Percentiles rank a stretch among this genome's conserved stretches.
Conservation (phyloP, 2,888 invertebrate species). For the Drosophila subquinaria region DNA sequence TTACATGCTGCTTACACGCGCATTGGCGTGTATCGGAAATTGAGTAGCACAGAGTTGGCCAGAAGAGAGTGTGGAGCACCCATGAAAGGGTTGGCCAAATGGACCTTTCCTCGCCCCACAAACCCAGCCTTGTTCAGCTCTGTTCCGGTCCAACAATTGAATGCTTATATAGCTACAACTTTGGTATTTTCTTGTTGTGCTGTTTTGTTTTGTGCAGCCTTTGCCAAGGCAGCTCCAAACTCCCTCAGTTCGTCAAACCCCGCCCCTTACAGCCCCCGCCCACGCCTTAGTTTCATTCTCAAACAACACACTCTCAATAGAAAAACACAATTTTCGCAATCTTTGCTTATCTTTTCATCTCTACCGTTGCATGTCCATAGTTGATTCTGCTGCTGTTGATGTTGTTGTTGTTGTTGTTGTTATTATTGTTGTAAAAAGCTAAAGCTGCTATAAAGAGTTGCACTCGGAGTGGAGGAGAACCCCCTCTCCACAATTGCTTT, state of each 20-base stretch:
- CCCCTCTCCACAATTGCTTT: constrained; percentile 34
- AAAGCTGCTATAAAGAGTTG: constrained; percentile 51
- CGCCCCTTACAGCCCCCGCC: too few relatives aligned
- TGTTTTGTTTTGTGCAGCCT: constrained; percentile 24
- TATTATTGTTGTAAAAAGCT: constrained; percentile 41
- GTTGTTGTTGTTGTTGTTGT: constrained; percentile 40
- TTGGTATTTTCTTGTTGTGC: constrained; percentile 38
- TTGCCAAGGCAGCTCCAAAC: constrained; percentile 37
- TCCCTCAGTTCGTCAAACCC: constrained; percentile 2
- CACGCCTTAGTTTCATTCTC: constrained; percentile 5
- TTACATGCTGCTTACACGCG: constrained; percentile 79
- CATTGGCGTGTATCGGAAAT: constrained; percentile 77
- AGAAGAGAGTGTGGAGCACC: constrained; percentile 17
- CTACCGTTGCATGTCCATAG: constrained; percentile 47
- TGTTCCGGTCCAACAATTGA: constrained; percentile 52
- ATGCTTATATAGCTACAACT: constrained; percentile 36
- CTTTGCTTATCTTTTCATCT: constrained; percentile 78
- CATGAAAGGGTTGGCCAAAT: constrained; percentile 55
- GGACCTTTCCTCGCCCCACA: constrained; percentile 16
- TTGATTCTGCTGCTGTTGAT: constrained; percentile 28
- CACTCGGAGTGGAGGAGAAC: constrained; percentile 5
- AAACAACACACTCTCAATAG: constrained; percentile 47
- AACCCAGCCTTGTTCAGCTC: constrained; percentile 3
- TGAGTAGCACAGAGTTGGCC: constrained; percentile 49
- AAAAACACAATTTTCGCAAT: constrained; percentile 76